These are phyloP conservation scores for Meloidogyne hapla DNA, from an alignment of 1,140 invertebrate genomes.

Conservation along the genomic window DNA sequence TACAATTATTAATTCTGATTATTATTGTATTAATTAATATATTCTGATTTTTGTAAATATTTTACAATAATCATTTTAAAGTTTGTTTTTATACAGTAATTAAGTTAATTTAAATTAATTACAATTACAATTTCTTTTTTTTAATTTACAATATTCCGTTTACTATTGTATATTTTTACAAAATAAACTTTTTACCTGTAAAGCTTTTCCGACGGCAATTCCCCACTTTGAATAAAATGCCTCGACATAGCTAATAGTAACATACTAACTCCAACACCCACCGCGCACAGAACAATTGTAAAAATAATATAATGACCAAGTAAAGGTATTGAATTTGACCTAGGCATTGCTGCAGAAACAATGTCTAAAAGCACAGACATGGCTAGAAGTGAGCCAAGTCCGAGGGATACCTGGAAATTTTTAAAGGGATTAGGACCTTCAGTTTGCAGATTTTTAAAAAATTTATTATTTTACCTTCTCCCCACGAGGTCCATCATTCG, in stretches of 20 bases:
- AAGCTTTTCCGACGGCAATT: conserved; percentile 30
- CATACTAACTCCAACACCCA: conserved; percentile 56
- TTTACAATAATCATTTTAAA: neutral
- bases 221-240: conserved; percentile 28
- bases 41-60: neutral
- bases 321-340: conserved; percentile 59
- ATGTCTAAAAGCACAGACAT: conserved; percentile 59
- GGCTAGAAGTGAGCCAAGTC: conserved; percentile 53
- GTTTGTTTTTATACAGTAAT: neutral
- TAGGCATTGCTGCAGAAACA: conserved; percentile 59
- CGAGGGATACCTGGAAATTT: conserved; percentile 41
- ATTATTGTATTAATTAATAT: conserved; percentile 13
- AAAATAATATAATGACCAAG: conserved; percentile 61
- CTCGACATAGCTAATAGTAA: conserved; percentile 42
- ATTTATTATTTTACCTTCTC: conserved; percentile 54
- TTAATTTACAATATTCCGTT: neutral
- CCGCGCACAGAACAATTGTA: conserved; percentile 56
- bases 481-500: conserved; percentile 56
- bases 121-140: too few species aligned
- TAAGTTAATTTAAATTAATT: too few species aligned
- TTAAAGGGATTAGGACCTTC: too few species aligned
- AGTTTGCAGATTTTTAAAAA: neutral
- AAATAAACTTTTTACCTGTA: conserved; percentile 37
- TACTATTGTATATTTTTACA: too few species aligned
- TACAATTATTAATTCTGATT: neutral